Evolutionary conservation across 2,113 vertebrate genomes (phyloP), one percentile per base, ranked within the genome.

Genomic region (Sander lucioperca): DNA sequence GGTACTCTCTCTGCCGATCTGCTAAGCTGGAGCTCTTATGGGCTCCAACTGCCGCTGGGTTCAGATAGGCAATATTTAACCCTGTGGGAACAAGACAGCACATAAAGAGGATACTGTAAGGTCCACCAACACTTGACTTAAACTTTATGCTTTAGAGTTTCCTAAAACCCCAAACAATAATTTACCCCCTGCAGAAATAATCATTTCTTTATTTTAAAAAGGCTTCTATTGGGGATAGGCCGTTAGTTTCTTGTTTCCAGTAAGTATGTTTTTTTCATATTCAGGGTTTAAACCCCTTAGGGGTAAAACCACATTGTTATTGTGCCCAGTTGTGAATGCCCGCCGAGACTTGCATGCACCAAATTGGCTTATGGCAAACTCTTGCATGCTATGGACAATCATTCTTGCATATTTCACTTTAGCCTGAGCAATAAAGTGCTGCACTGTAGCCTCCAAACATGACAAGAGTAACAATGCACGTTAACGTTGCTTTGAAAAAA

Each of bases 61-160:
- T 99, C 96, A 99, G 96, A 94, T 99, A 99, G 0, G 97, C 97
- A 76, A 99, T 99, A 92, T 99, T 99, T 83, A 99, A 97, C 71
- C 97, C 97, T 98, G 88, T 23, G 72, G 51, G 50, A 2, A 54
- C 1, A 59, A 76, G 53, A 74, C 25, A 68, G 1, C 25, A 76
- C 18, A 64, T 30, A 16, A 19, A 70, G 48, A 64, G 11, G 2
- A 51, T 5, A 19, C 5, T 0, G 30, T 23, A 3, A 59, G n/a
- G 7, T 27, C 18, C 2, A 11, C 14, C 18, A 45, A 39, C 39
- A 3, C 5, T 14, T 53, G 11, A 54, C 15, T 25, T 47, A 1
- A 18, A 54, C 15, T 33, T 33, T 0, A 45, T 33, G 21, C 15
- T 56, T 5, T 23, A 33, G 43, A 16, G 12, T 36, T 36, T 13